Evolutionary conservation across 1,140 invertebrate genomes (phyloP).

Genomic region (Penaeus chinensis): DNA sequence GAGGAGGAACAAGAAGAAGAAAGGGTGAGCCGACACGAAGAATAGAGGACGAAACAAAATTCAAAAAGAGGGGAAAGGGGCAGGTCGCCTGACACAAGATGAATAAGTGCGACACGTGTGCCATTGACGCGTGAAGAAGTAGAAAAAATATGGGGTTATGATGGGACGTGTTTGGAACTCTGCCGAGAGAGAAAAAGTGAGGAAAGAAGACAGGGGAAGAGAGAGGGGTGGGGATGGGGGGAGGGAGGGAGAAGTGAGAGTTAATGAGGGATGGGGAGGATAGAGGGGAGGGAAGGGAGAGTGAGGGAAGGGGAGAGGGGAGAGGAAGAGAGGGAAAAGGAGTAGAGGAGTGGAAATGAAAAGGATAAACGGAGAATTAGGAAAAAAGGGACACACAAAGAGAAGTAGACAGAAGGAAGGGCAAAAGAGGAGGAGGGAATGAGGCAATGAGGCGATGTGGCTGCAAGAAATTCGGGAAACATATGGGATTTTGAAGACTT

Average conservation of each 20-base stretch:
- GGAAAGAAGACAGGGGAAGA: no score
- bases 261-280: neutral
- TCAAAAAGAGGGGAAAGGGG: no score
- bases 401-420: no score
- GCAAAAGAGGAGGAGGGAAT: no score
- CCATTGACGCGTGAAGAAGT: neutral
- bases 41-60: no score
- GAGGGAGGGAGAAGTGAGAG: no score
- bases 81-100: neutral
- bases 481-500: no score
- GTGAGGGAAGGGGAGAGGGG: neutral
- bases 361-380: neutral
- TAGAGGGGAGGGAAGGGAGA: constrained; percentile 1
- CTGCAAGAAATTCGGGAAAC: no score
- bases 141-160: neutral
- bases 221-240: no score
- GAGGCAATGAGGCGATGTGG: no score
- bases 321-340: neutral
- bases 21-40: no score
- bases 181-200: neutral
- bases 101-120: neutral
- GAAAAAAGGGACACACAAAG: neutral
- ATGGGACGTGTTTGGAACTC: neutral
- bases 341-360: neutral
- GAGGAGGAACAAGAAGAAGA: no score